Conservation (phyloP, 2,797 vertebrate species). For the Urosaurus nigricauda region DNA sequence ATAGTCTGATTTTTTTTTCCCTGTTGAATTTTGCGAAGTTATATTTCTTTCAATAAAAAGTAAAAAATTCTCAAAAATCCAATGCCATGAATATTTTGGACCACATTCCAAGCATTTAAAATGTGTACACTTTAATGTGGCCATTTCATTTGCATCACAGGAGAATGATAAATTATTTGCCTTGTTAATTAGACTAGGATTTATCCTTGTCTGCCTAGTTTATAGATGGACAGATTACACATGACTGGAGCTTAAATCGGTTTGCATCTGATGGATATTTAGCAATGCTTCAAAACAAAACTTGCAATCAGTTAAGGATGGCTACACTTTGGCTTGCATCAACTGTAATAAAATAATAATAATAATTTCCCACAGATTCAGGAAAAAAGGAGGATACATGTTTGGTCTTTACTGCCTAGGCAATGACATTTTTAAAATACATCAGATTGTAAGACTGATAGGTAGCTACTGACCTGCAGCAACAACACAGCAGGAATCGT, state of each 20-base stretch:
- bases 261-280: background rate
- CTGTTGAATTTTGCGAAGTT: too few relatives aligned
- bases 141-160: background rate
- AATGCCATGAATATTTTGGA: background rate
- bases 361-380: background rate
- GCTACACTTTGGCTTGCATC: background rate
- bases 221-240: slow-evolving; percentile 11
- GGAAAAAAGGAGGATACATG: background rate
- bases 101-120: background rate
- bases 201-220: background rate
- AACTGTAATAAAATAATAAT: background rate
- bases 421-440: background rate
- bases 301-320: background rate
- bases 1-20: too few relatives aligned
- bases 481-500: background rate
- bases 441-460: background rate
- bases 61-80: background rate
- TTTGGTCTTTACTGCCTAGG: background rate
- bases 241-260: background rate
- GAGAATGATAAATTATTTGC: background rate
- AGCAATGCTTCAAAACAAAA: background rate
- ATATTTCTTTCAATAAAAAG: too few relatives aligned
- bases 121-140: background rate
- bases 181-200: background rate
- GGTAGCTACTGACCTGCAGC: background rate